Conservation (phyloP, 2,113 vertebrate genomes). For the Kryptolebias marmoratus region DNA sequence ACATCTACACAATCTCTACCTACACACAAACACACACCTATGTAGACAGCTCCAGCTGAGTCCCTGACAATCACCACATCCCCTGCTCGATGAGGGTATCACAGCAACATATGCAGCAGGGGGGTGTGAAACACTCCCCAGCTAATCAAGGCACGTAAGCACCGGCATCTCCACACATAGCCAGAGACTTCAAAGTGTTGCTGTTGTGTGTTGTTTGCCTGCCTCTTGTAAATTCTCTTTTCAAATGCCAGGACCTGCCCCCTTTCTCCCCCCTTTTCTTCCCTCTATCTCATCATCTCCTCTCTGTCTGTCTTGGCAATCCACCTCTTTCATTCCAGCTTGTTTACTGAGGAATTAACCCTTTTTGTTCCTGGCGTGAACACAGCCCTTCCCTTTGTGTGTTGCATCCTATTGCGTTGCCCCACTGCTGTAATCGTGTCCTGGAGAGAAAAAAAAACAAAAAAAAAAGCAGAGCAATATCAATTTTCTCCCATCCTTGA, state of each 20-base stretch:
- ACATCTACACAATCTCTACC: neutral
- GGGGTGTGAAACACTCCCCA: slow-evolving; percentile 45
- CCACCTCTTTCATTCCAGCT: slow-evolving; percentile 43
- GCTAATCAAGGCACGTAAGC: slow-evolving; percentile 66
- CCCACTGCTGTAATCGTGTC: slow-evolving; percentile 41
- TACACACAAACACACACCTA: slow-evolving; percentile 10
- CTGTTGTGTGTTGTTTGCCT: slow-evolving; percentile 39
- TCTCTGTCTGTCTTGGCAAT: slow-evolving; percentile 27
- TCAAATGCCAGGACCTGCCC: slow-evolving; percentile 58
- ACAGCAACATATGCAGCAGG: slow-evolving; percentile 64
- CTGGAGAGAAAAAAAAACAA: slow-evolving; percentile 5
- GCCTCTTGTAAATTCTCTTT: slow-evolving; percentile 53
- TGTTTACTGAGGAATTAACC: slow-evolving; percentile 53
- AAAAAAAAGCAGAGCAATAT: slow-evolving; percentile 5
- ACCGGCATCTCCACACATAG: slow-evolving; percentile 43
- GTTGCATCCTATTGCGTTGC: slow-evolving; percentile 56
- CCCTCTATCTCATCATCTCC: slow-evolving; percentile 15
- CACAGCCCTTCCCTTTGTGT: slow-evolving; percentile 7
- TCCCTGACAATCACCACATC: slow-evolving; percentile 48
- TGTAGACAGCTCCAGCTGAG: slow-evolving; percentile 61
- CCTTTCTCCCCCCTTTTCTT: slow-evolving; percentile 43
- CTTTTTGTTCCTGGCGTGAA: slow-evolving; percentile 11
- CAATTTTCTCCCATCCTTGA: slow-evolving; percentile 14
- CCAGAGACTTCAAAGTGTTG: slow-evolving; percentile 65
- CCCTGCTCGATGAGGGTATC: slow-evolving; percentile 54